Conservation (phyloP, 2,888 invertebrate species). For the Harpalus rufipes region DNA sequence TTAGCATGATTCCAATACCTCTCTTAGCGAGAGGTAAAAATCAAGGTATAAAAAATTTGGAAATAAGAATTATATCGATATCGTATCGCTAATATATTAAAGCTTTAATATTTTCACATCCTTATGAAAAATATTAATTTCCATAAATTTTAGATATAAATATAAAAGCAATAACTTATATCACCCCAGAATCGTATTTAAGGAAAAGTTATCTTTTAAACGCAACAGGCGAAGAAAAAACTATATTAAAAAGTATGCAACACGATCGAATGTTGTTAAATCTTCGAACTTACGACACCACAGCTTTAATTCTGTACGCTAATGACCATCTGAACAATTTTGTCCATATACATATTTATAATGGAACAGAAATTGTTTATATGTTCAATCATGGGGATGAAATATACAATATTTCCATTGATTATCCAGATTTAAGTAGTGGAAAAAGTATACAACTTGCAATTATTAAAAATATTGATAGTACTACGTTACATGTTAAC, state of each 20-base stretch:
- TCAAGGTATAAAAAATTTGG: too few relatives aligned
- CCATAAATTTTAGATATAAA: conserved; percentile 87
- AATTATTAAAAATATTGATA: conserved; percentile 85
- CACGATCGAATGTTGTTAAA: conserved; percentile 91
- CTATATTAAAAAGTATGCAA: conserved; percentile 85
- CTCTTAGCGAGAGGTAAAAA: too few relatives aligned
- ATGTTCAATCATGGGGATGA: conserved; percentile 90
- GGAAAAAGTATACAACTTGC: conserved; percentile 93
- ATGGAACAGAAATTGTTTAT: conserved; percentile 89
- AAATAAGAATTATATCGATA: too few relatives aligned
- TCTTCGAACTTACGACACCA: conserved; percentile 90
- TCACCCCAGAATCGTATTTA: conserved; percentile 87
- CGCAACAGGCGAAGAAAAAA: conserved; percentile 81
- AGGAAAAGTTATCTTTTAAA: conserved; percentile 88
- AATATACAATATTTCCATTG: conserved; percentile 88
- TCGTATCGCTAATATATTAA: too few relatives aligned
- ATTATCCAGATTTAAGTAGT: conserved; percentile 86
- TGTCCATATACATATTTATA: conserved; percentile 91
- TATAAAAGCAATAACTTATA: conserved; percentile 92
- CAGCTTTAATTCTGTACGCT: conserved; percentile 91
- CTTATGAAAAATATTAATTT: too few relatives aligned
- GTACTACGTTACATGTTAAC: conserved; percentile 90
- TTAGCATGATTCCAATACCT: too few relatives aligned
- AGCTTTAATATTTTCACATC: too few relatives aligned
- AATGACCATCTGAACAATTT: conserved; percentile 97